Evolutionary conservation across 2,797 vertebrate genomes (phyloP).

Genomic region (Diplodus sargus): DNA sequence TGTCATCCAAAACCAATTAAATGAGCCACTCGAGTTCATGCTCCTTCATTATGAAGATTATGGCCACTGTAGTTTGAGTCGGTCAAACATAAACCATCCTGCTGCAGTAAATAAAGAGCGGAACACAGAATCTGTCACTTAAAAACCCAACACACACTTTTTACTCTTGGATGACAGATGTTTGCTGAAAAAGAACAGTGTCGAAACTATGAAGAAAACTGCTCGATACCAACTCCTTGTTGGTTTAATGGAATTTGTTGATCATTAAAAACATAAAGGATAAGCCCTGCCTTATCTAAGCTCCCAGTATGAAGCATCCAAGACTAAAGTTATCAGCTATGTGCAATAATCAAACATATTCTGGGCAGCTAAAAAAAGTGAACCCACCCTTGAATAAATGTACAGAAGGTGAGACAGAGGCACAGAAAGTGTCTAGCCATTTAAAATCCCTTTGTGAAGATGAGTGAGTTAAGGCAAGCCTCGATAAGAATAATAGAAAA

Average conservation of each 20-base stretch:
- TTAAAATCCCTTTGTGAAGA: not conserved
- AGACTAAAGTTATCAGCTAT: not conserved
- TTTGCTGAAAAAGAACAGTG: not conserved
- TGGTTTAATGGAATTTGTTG: not conserved
- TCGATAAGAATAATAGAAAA: constrained; percentile 17
- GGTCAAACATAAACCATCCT: not conserved
- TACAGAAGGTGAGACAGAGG: constrained; percentile 32
- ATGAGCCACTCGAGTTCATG: too few species aligned
- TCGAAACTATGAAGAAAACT: too few species aligned
- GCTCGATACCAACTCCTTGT: not conserved
- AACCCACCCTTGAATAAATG: not conserved
- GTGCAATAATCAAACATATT: not conserved
- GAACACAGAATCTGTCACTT: not conserved
- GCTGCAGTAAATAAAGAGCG: not conserved
- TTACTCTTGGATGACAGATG: not conserved
- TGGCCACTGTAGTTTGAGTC: not conserved
- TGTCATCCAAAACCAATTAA: not conserved
- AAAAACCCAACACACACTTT: not conserved
- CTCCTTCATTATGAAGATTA: not conserved
- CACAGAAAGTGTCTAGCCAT: not conserved
- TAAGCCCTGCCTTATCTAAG: not conserved
- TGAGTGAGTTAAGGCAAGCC: constrained; percentile 19
- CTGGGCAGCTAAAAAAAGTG: not conserved
- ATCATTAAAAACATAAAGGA: not conserved
- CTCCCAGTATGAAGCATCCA: not conserved